Percentiles rank a stretch among this genome's conserved stretches.
phyloP scores from a whole-genome alignment of 2,113 vertebrate species.

The Takifugu bimaculatus region DNA sequence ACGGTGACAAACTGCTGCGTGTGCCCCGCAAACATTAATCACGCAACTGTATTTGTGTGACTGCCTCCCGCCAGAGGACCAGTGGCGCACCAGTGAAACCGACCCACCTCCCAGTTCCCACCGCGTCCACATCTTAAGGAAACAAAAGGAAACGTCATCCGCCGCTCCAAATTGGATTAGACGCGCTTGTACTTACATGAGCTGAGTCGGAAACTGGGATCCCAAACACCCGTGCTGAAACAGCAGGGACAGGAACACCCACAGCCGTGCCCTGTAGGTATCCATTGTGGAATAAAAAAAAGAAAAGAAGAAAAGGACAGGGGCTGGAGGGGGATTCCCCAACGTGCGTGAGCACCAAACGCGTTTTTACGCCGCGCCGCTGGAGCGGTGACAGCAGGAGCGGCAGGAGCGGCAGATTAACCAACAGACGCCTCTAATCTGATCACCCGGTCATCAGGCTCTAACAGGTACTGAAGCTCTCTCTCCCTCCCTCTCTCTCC shows the following conservation, averaged over 20 bases:
- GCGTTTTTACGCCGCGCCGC: slow-evolving; percentile 29
- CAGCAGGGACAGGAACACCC: slow-evolving; percentile 81
- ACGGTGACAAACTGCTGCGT: slow-evolving; percentile 15
- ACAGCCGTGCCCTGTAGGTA: slow-evolving; percentile 81
- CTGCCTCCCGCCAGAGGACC: slow-evolving; percentile 19
- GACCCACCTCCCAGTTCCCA: slow-evolving; percentile 1
- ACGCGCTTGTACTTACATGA: slow-evolving; percentile 82
- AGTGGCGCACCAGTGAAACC: slow-evolving; percentile 43
- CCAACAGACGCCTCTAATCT: slow-evolving; percentile 73
- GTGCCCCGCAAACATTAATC: slow-evolving; percentile 12
- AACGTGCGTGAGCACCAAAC: slow-evolving; percentile 44
- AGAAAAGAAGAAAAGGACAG: not conserved
- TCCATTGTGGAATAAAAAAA: slow-evolving; percentile 78
- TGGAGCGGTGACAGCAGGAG: slow-evolving; percentile 36
- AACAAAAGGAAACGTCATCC: slow-evolving; percentile 1
- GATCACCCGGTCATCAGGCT: slow-evolving; percentile 82
- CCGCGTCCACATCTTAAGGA: slow-evolving; percentile 6
- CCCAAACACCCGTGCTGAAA: slow-evolving; percentile 73
- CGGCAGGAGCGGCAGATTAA: slow-evolving; percentile 60
- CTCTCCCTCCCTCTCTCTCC: slow-evolving; percentile 28
- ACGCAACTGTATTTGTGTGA: not conserved
- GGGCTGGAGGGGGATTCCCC: slow-evolving; percentile 43
- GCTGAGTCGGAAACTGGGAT: slow-evolving; percentile 85
- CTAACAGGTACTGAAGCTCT: slow-evolving; percentile 74
- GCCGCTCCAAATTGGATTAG: slow-evolving; percentile 30